Evolutionary conservation across 2,797 vertebrate genomes (phyloP).

Genomic region (Borostomias antarcticus): DNA sequence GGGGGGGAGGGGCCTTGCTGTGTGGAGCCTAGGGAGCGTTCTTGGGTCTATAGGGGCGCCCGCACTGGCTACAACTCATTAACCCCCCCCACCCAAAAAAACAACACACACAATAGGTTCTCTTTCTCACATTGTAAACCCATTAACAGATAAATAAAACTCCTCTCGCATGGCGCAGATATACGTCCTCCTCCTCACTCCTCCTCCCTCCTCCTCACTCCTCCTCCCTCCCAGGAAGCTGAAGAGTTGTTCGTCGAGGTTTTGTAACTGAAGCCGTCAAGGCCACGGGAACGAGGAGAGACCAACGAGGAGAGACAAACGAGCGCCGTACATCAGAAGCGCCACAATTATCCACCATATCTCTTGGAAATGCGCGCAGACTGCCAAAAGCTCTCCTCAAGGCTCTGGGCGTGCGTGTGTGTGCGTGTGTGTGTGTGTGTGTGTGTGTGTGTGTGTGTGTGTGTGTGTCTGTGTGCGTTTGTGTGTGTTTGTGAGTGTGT

Average conservation of each 20-base stretch:
- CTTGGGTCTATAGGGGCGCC: constrained; percentile 28
- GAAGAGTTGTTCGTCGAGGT: constrained; percentile 36
- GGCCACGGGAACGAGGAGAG: constrained; percentile 44
- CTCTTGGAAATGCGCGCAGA: constrained; percentile 53
- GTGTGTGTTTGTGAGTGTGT: no score
- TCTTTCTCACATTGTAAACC: constrained; percentile 43
- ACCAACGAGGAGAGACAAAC: constrained; percentile 48
- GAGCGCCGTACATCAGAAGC: background rate
- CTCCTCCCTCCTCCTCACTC: constrained; percentile 32
- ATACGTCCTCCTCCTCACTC: background rate
- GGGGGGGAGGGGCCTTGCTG: constrained; percentile 30
- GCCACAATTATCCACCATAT: constrained; percentile 57
- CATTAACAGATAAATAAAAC: constrained; percentile 35
- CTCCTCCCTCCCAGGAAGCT: constrained; percentile 27
- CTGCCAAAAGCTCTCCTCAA: constrained; percentile 36
- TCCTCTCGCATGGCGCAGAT: no score
- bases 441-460: no score
- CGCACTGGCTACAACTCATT: constrained; percentile 42
- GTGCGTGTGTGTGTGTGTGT: no score
- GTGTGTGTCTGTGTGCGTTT: no score
- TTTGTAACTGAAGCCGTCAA: constrained; percentile 47
- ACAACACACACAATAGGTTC: constrained; percentile 30
- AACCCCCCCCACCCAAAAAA: constrained; percentile 34
- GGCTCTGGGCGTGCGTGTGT: no score
- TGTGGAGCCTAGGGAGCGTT: constrained; percentile 25